phyloP scores from a whole-genome alignment of 1,140 invertebrate genomes.

The Musca vetustissima region DNA sequence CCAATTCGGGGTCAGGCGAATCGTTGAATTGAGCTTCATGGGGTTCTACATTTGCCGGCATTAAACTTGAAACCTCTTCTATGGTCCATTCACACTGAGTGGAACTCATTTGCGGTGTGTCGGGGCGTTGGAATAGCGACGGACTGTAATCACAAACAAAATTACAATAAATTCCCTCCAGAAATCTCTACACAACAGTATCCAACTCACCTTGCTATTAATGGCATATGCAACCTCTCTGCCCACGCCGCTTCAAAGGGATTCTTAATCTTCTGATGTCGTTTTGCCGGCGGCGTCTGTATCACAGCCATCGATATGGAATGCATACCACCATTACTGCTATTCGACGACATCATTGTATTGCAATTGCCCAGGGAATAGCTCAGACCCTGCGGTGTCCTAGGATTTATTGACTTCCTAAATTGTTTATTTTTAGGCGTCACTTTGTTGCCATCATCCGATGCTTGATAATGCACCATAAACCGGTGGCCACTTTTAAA shows the following conservation, averaged over 20 bases:
- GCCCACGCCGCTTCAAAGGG: constrained; percentile 47
- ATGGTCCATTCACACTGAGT: constrained; percentile 60
- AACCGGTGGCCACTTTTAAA: background rate
- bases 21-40: constrained; percentile 58
- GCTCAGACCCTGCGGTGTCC: constrained; percentile 7
- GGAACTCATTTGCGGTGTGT: constrained; percentile 53
- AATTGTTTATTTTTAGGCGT: constrained; percentile 14
- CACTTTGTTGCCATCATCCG: background rate
- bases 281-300: constrained; percentile 47
- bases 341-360: background rate
- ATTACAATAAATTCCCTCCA: background rate
- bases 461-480: background rate
- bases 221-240: constrained; percentile 49
- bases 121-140: constrained; percentile 44
- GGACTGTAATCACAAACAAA: constrained; percentile 36
- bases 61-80: constrained; percentile 59
- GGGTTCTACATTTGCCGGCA: constrained; percentile 61
- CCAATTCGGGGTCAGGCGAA: constrained; percentile 58
- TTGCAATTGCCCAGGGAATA: background rate
- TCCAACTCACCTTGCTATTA: constrained; percentile 47
- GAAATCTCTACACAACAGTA: background rate
- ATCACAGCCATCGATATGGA: constrained; percentile 12
- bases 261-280: constrained; percentile 48
- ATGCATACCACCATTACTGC: constrained; percentile 9
- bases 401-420: constrained; percentile 6